These are phyloP conservation scores for Bombus terrestris DNA, from an alignment of 1,140 invertebrate genomes.

Conservation along the genomic window DNA sequence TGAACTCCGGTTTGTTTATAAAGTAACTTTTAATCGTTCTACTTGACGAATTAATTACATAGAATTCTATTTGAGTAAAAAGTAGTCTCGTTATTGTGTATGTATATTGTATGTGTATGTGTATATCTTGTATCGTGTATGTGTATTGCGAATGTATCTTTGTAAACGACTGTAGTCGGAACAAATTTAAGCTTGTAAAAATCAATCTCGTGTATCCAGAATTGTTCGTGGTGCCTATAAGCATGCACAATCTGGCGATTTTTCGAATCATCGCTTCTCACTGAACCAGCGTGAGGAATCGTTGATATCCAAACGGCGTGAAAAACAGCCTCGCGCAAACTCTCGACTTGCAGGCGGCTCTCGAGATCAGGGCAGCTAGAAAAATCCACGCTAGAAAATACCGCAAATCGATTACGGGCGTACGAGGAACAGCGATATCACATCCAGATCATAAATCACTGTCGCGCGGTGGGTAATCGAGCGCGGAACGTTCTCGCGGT, in stretches of 20 bases:
- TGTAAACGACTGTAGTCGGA: too few species aligned
- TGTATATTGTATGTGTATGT: too few species aligned
- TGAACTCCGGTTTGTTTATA: too few species aligned
- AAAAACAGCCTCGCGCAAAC: neutral
- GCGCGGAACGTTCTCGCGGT: conserved; percentile 59
- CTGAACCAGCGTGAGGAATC: neutral
- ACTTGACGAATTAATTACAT: too few species aligned
- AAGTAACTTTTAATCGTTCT: too few species aligned
- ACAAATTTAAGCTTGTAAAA: too few species aligned
- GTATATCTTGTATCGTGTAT: too few species aligned
- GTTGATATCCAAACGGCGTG: conserved; percentile 1
- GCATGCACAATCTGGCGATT: neutral
- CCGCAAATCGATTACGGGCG: conserved; percentile 60
- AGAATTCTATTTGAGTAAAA: too few species aligned
- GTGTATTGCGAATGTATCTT: too few species aligned
- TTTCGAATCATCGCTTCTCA: neutral
- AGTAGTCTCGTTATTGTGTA: too few species aligned
- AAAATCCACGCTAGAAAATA: conserved; percentile 53
- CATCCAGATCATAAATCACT: conserved; percentile 73
- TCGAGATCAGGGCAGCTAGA: conserved; percentile 3
- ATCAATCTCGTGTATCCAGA: neutral
- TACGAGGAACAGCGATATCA: conserved; percentile 62
- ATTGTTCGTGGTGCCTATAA: neutral
- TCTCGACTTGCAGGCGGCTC: neutral
- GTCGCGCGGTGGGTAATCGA: conserved; percentile 73